These are phyloP conservation scores for Platalea minor DNA, from an alignment of 2,797 vertebrate genomes.

Conservation along the genomic window DNA sequence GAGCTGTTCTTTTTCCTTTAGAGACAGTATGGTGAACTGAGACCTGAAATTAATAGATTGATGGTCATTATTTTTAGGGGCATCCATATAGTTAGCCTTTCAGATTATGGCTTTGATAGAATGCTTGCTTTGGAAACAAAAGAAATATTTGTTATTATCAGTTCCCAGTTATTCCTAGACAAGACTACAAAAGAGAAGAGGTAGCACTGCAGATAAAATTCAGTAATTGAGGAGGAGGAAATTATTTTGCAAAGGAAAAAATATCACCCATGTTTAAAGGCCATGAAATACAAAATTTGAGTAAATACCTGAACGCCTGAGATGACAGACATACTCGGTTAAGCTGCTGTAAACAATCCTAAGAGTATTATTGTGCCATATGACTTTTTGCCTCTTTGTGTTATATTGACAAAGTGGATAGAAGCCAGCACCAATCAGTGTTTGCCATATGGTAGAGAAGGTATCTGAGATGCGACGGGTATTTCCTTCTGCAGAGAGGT, in stretches of 20 bases:
- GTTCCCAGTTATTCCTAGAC: not conserved
- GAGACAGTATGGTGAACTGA: not conserved
- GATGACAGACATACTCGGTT: not conserved
- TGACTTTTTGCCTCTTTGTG: not conserved
- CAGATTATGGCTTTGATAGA: not conserved
- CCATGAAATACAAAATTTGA: not conserved
- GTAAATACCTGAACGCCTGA: not conserved
- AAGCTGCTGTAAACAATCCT: not conserved
- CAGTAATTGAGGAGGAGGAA: not conserved
- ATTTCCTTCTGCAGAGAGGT: conserved; percentile 29
- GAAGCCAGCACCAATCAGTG: not conserved
- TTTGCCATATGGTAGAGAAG: not conserved
- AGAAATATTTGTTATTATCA: not conserved
- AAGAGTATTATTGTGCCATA: not conserved
- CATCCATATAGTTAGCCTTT: not conserved
- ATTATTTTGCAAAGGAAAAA: not conserved
- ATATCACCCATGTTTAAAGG: not conserved
- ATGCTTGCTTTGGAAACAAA: not conserved
- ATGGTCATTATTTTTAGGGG: not conserved
- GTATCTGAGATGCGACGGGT: not conserved
- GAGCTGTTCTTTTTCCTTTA: not conserved
- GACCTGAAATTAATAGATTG: not conserved
- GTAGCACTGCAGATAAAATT: not conserved
- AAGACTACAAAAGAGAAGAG: not conserved
- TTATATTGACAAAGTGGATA: not conserved